Base-by-base conservation (phyloP, 2,113 vertebrate genomes). In the Pampusana beccarii region DNA sequence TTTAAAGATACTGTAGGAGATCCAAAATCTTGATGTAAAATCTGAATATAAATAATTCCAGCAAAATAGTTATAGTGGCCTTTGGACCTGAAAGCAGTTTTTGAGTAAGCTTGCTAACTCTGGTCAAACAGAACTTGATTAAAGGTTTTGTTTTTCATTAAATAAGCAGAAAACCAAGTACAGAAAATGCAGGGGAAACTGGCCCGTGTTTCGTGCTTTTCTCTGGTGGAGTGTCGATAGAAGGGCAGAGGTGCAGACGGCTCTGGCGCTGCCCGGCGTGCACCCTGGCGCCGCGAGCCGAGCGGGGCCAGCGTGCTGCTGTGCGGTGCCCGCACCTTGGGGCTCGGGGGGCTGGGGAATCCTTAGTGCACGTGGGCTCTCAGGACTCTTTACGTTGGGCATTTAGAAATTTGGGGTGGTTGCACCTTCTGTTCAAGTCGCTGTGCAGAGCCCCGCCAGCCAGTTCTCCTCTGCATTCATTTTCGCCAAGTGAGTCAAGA, bases 401-500 rank as follows among this genome's bases (percentile, higher is more conserved):
- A 0, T 4, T 8, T 9, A 14, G 13, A 6, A 11, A 4, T 2
- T 4, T 2, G 12, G 17, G 2, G 8, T 75, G 54, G 10, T 18
- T 61, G 29, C 29, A 20, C 71, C 34, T 26, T 12, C 20, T 42
- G 24, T 25, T 58, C 40, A 12, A 21, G 54, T 26, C 1, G 0
- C 4, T 7, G 13, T 44, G 58, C 62, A 5, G 9, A 64, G 16
- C 40, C 75, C 56, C 12, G 2, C 18, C 44, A 44, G 28, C 8
- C 54, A 15, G 33, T 44, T 70, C 62, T 56, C 38, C 36, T 29
- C 38, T 31, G 18, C 2, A 2, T n/a, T 71, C 26, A 0, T 73
- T 93, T 84, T 53, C 80, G 72, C 34, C 51, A 28, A 93, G 20
- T 0, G 1, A 90, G 33, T 64, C 24, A 60, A 64, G 25, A 34